Evolutionary conservation across 2,797 vertebrate genomes (phyloP).

Genomic region (Acipenser oxyrinchus): DNA sequence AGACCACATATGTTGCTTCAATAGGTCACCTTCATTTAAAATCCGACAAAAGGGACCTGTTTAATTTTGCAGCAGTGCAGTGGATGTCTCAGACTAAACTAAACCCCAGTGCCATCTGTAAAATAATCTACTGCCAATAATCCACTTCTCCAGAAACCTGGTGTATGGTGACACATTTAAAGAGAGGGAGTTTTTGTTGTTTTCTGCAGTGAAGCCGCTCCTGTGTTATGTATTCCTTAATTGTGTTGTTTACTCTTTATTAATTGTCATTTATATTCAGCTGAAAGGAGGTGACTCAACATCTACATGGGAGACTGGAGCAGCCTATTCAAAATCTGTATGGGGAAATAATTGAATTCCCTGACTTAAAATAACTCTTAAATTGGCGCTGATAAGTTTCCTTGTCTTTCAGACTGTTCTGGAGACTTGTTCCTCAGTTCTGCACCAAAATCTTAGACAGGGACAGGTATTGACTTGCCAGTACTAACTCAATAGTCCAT

Average conservation of each 20-base stretch:
- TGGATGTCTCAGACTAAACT: background rate
- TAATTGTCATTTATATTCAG: slow-evolving; percentile 9
- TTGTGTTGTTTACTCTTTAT: slow-evolving; percentile 12
- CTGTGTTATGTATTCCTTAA: slow-evolving; percentile 7
- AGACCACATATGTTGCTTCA: too few species aligned
- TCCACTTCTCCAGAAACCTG: too few species aligned
- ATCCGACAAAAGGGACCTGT: too few species aligned
- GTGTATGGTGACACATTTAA: background rate
- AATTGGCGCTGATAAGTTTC: background rate
- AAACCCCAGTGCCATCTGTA: background rate
- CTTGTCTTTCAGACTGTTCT: background rate
- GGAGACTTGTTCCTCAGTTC: background rate
- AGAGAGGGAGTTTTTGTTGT: background rate
- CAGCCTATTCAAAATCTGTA: background rate
- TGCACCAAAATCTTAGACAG: too few species aligned
- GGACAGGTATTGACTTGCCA: too few species aligned
- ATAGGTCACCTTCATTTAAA: too few species aligned
- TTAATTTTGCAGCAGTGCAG: too few species aligned
- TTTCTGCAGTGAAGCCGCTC: background rate
- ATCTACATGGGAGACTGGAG: background rate
- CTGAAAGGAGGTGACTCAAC: background rate
- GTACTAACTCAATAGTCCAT: too few species aligned
- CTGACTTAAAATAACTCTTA: background rate
- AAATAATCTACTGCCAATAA: background rate
- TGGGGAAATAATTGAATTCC: background rate